Conservation (phyloP, 2,888 invertebrate species). For the Caenorhabditis virilis region DNA sequence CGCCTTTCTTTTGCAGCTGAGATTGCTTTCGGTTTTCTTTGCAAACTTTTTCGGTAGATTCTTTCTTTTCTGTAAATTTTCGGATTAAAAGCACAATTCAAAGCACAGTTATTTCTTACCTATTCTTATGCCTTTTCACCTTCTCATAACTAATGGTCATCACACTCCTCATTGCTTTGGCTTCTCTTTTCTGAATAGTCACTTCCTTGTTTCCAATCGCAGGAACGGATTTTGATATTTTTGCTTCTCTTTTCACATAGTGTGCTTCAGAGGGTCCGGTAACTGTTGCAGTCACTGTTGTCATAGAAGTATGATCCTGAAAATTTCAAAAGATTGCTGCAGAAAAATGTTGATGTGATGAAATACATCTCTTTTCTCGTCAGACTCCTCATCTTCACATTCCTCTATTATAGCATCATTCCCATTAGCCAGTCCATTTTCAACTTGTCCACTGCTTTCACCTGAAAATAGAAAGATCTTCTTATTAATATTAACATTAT, state of each 20-base stretch:
- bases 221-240: constrained; percentile 45
- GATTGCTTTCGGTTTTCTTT: constrained; percentile 67
- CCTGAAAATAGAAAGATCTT: constrained; percentile 41
- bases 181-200: constrained; percentile 48
- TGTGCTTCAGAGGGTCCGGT: constrained; percentile 38
- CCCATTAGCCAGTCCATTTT: constrained; percentile 48
- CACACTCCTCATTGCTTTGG: constrained; percentile 46
- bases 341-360: too few relatives aligned
- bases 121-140: constrained; percentile 65
- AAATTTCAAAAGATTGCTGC: too few relatives aligned
- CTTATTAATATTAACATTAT: too few relatives aligned
- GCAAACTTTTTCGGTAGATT: constrained; percentile 63
- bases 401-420: constrained; percentile 56
- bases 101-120: constrained; percentile 28
- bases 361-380: constrained; percentile 34
- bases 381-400: constrained; percentile 53
- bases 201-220: constrained; percentile 42
- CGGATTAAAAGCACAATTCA: neutral
- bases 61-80: constrained; percentile 61
- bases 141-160: constrained; percentile 63
- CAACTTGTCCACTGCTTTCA: constrained; percentile 54
- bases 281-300: constrained; percentile 43
- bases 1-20: constrained; percentile 68
- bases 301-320: constrained; percentile 43
- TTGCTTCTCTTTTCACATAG: constrained; percentile 47